Conservation (phyloP, 2,888 invertebrate genomes). For the Agrochola macilenta region DNA sequence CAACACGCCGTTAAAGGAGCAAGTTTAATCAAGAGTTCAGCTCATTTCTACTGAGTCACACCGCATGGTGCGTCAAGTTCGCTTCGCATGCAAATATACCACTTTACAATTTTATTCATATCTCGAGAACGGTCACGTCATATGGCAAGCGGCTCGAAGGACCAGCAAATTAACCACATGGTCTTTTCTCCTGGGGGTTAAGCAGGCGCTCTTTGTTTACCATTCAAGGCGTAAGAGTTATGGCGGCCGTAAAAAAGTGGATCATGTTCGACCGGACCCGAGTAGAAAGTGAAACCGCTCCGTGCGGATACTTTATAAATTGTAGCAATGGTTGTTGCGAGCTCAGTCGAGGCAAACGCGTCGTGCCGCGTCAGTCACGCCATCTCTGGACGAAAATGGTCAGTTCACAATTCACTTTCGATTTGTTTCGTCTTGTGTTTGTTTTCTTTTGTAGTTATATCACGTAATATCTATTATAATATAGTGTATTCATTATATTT, state of each 20-base stretch:
- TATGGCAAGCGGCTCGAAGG: slow-evolving; percentile 50
- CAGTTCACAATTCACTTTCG: slow-evolving; percentile 82
- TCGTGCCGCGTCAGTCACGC: slow-evolving; percentile 72
- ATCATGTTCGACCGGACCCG: slow-evolving; percentile 82
- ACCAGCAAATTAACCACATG: slow-evolving; percentile 51
- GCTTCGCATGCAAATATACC: slow-evolving; percentile 33
- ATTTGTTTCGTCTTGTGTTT: slow-evolving; percentile 73
- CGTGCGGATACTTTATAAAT: slow-evolving; percentile 87
- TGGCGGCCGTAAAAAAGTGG: slow-evolving; percentile 84
- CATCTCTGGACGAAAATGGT: slow-evolving; percentile 81
- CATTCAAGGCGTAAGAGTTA: slow-evolving; percentile 72
- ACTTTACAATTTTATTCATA: slow-evolving; percentile 40
- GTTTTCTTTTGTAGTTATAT: slow-evolving; percentile 71
- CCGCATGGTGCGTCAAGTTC: slow-evolving; percentile 50
- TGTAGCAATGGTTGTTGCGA: slow-evolving; percentile 78
- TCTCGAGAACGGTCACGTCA: slow-evolving; percentile 29
- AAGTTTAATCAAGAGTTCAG: slow-evolving; percentile 26
- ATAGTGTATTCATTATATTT: slow-evolving; percentile 64
- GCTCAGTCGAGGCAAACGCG: slow-evolving; percentile 84
- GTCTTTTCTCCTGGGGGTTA: slow-evolving; percentile 60
- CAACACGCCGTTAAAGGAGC: slow-evolving; percentile 4
- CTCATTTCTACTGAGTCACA: slow-evolving; percentile 26
- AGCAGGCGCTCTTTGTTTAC: slow-evolving; percentile 79
- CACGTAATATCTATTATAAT: slow-evolving; percentile 66
- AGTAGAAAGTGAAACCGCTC: slow-evolving; percentile 89